Conservation (phyloP, 2,797 vertebrate genomes). For the Myoxocephalus aenaeus region DNA sequence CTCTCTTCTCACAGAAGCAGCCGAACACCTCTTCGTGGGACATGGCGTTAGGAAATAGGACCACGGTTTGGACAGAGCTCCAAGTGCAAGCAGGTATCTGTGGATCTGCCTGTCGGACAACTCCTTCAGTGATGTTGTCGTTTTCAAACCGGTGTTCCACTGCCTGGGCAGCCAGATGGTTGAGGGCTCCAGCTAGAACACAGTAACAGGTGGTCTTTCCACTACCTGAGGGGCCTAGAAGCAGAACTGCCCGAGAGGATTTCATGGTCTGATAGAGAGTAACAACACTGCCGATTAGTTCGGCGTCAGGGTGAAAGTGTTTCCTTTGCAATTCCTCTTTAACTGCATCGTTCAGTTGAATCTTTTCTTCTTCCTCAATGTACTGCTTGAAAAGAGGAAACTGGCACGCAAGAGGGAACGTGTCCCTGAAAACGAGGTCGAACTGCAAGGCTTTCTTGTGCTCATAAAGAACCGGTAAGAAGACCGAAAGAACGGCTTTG, state of each 20-base stretch:
- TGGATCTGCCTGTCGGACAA: conserved; percentile 10
- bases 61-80: conserved; percentile 76
- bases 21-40: conserved; percentile 85
- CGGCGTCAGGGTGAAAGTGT: conserved; percentile 67
- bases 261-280: conserved; percentile 83
- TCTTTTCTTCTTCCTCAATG: conserved; percentile 58
- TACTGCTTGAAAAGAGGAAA: conserved; percentile 58
- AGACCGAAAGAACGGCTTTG: conserved; percentile 78
- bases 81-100: conserved; percentile 39
- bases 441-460: conserved; percentile 72
- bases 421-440: conserved; percentile 77
- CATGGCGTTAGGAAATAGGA: conserved; percentile 88
- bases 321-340: conserved; percentile 76
- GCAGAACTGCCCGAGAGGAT: conserved; percentile 76
- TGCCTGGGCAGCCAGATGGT: conserved; percentile 69
- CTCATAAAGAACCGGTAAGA: conserved; percentile 66
- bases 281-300: conserved; percentile 71
- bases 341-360: conserved; percentile 67
- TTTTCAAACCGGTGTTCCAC: conserved; percentile 28
- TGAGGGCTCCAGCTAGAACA: conserved; percentile 82
- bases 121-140: conserved; percentile 8
- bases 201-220: conserved; percentile 88
- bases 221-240: conserved; percentile 88
- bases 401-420: conserved; percentile 78
- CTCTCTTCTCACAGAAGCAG: conserved; percentile 67